Evolutionary conservation across 2,888 invertebrate species (phyloP), one percentile per base, ranked within the genome.

Genomic region (Himalopsyche kuldschensis): DNA sequence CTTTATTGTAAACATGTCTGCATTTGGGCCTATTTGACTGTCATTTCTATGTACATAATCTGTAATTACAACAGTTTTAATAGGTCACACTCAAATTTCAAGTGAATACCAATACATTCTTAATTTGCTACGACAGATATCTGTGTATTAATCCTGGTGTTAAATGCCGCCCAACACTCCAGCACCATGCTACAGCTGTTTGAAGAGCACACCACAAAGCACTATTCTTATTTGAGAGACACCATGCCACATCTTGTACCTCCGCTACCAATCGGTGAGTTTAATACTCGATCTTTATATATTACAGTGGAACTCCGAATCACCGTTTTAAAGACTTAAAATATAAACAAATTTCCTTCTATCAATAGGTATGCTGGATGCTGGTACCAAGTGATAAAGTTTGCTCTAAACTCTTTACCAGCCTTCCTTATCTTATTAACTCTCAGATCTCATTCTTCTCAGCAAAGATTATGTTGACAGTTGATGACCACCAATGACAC

Each of bases 231-330:
- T 89, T 91, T 99, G 69, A 92, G 97, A 4, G 98, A 98, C 89
- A 97, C 97, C 15, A 96, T 98, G 94, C 97, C 98, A 2, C 94
- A 96, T 87, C 92, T 98, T 31, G 97, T 99, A 47, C 98, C 98
- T 0, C 91, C 92, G 81, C 88, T 94, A 84, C 93, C 93, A 31
- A 93, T 94, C 31, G 93, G 93, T 90, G 76, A 87, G 87, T 32
- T 24, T 5, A 31, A 75, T 5, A 15, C 4, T 6, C 30, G 15
- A 20, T 20, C 5, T 8, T 55, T 6, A 55, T n/a, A n/a, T n/a
- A n/a, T n/a, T n/a, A n/a, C n/a, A n/a, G n/a, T n/a, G n/a, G n/a
- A n/a, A n/a, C n/a, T n/a, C n/a, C n/a, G n/a, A n/a, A n/a, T n/a
- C n/a, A n/a, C n/a, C n/a, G n/a, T n/a, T n/a, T n/a, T n/a, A n/a